These are phyloP conservation scores for Tethya wilhelma DNA, from an alignment of 37 sponge, comb jelly and placozoan genomes.

Conservation along the genomic window DNA sequence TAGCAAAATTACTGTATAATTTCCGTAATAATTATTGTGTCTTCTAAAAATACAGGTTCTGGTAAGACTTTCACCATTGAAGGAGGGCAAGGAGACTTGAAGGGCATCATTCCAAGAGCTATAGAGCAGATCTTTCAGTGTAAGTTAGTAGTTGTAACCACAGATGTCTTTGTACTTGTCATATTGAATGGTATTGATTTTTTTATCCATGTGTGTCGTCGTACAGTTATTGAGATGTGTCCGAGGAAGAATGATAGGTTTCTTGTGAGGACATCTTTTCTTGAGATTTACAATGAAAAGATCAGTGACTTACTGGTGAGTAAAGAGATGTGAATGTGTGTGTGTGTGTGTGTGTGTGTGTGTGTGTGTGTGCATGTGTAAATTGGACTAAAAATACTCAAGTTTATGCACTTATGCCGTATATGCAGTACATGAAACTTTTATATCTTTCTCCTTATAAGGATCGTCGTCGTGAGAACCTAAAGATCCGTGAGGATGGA, in stretches of 20 bases:
- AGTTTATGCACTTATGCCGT: not conserved
- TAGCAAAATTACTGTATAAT: no score
- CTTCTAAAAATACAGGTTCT: conserved; percentile 60
- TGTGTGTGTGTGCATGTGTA: not conserved
- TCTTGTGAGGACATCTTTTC: conserved; percentile 80
- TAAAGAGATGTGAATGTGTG: not conserved
- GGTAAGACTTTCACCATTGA: conserved; percentile 95
- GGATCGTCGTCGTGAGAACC: conserved; percentile 61
- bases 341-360: not conserved
- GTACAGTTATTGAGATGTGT: conserved; percentile 70
- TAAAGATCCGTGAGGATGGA: conserved; percentile 72
- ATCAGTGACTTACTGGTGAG: conserved; percentile 68
- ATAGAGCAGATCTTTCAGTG: conserved; percentile 82
- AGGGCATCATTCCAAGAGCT: conserved; percentile 86
- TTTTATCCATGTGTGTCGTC: no score
- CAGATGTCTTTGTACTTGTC: not conserved
- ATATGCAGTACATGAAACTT: not conserved
- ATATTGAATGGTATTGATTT: not conserved
- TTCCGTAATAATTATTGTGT: not conserved
- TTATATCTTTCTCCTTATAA: not conserved
- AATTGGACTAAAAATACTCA: not conserved
- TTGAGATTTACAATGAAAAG: conserved; percentile 93
- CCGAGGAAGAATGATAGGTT: conserved; percentile 68
- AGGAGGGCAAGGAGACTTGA: conserved; percentile 51
- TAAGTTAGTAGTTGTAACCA: conserved; percentile 31